Evolutionary conservation across 2,113 vertebrate genomes (phyloP), one percentile per base, ranked within the genome.

Genomic region (Mustela lutreola): DNA sequence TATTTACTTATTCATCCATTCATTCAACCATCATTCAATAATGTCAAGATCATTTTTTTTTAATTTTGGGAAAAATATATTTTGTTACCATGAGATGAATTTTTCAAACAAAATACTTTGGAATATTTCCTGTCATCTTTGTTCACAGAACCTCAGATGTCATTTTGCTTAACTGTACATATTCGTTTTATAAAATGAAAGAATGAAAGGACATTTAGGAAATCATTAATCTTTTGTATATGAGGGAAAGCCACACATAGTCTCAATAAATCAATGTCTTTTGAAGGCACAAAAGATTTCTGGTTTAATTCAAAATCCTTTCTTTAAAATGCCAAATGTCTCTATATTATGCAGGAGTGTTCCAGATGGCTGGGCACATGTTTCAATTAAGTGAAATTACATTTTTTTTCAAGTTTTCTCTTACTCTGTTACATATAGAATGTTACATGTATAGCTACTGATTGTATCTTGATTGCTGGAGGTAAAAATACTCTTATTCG

Each of bases 201-300:
- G 65, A 62, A 92, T 91, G 89, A 94, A 98, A 97, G 97, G 96
- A 94, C 98, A 97, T 94, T 98, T 97, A 94, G 97, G 97, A 96
- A 96, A 98, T 97, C 93, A 98, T 98, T 98, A 97, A 98, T 98
- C 93, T 98, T 97, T 96, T 97, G 84, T 88, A 95, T 84, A 97
- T 95, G 33, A 97, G 95, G 93, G 95, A 97, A 97, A 98, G 97
- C 91, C 98, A 96, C 73, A 91, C 94, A 98, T 97, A 97, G 98
- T 98, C 97, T 97, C 94, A 98, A 99, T 99, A 98, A 98, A 99
- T 99, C 99, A 98, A 97, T 82, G 98, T 99, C 98, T 98, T 80
- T 91, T 73, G 79, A 95, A 97, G 90, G 70, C 26, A 70, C 97
- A 98, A 97, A 98, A 96, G 90, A 98, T 98, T 94, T 89, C 88